These are phyloP conservation scores for Ptiloglossa arizonensis DNA, from an alignment of 1,140 invertebrate genomes.

Conservation along the genomic window DNA sequence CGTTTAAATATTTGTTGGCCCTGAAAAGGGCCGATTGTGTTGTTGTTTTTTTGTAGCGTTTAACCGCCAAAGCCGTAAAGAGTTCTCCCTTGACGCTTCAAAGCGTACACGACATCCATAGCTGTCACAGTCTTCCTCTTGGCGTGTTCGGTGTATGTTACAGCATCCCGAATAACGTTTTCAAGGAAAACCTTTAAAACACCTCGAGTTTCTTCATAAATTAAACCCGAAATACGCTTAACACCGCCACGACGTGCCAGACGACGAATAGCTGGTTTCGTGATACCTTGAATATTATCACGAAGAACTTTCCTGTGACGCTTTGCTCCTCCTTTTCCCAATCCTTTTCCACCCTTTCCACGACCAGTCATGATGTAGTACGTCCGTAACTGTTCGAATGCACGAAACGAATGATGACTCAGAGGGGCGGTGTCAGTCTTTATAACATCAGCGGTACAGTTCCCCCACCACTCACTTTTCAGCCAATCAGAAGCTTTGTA, in stretches of 20 bases:
- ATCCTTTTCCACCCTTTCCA: constrained; percentile 63
- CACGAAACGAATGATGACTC: neutral
- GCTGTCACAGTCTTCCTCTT: constrained; percentile 61
- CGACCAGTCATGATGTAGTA: constrained; percentile 54
- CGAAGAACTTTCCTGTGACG: constrained; percentile 63
- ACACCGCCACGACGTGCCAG: constrained; percentile 59
- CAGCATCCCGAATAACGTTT: constrained; percentile 60
- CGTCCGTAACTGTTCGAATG: neutral
- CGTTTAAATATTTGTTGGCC: constrained; percentile 51
- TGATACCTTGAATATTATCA: constrained; percentile 67
- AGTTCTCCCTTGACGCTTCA: constrained; percentile 64
- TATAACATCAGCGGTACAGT: neutral
- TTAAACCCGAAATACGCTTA: constrained; percentile 63
- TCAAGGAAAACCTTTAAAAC: constrained; percentile 60
- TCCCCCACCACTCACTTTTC: neutral
- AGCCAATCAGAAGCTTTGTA: constrained; percentile 10
- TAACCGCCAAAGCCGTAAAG: constrained; percentile 62
- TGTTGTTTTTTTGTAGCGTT: neutral
- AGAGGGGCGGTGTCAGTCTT: neutral
- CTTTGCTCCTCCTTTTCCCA: constrained; percentile 65
- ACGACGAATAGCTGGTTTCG: constrained; percentile 60
- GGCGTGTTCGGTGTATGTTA: constrained; percentile 59
- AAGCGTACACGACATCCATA: constrained; percentile 62
- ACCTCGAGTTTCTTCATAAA: constrained; percentile 62
- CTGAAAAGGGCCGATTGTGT: constrained; percentile 63